phyloP scores from a whole-genome alignment of 2,797 vertebrate genomes.

The Chaunax sp. region DNA sequence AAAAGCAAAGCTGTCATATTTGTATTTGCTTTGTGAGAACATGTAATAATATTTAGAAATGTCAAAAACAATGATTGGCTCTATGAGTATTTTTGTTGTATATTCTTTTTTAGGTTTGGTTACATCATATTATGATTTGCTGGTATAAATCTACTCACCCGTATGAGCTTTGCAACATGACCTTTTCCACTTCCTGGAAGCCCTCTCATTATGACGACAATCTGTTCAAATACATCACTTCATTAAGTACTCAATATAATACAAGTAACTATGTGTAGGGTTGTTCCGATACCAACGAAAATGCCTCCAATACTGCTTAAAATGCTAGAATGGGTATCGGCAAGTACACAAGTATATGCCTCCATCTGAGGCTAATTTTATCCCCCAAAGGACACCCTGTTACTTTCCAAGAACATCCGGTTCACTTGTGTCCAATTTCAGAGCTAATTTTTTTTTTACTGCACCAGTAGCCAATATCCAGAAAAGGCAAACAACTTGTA shows the following conservation, averaged over 20 bases:
- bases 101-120: neutral
- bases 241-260: slow-evolving; percentile 13
- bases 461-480: no score
- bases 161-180: slow-evolving; percentile 97
- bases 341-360: no score
- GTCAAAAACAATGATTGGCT: neutral
- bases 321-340: no score
- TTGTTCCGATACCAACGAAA: no score
- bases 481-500: no score
- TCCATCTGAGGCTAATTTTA: no score
- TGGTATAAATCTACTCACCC: slow-evolving; percentile 83
- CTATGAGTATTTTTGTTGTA: neutral
- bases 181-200: slow-evolving; percentile 98
- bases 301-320: no score
- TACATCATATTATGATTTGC: neutral
- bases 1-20: neutral
- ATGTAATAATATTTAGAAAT: neutral
- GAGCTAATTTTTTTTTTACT: no score
- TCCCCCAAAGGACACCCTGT: no score
- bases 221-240: slow-evolving; percentile 78
- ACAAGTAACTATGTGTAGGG: neutral
- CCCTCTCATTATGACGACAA: slow-evolving; percentile 98
- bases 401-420: no score
- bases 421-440: no score
- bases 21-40: neutral